Conservation (phyloP, 2,888 invertebrate genomes). For the Pocota personata region DNA sequence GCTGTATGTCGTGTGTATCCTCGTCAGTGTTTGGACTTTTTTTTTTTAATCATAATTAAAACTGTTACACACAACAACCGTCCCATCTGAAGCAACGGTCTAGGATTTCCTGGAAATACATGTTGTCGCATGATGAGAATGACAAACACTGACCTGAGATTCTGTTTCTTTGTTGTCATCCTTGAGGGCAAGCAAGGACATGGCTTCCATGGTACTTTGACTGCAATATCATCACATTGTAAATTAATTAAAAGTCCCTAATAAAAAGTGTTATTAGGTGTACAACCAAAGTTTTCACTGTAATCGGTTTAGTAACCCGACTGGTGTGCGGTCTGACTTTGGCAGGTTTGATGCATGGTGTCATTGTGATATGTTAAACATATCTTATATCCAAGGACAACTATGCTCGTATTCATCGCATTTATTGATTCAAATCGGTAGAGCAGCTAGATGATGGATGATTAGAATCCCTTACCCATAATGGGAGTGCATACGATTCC, state of each 20-base stretch:
- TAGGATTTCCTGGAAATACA: background rate
- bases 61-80: background rate
- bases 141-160: background rate
- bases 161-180: background rate
- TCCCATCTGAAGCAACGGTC: background rate
- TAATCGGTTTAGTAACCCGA: background rate
- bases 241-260: background rate
- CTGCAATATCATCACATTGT: background rate
- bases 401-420: too few species aligned
- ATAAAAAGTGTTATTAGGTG: background rate
- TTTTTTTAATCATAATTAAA: conserved; percentile 40
- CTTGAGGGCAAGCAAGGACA: background rate
- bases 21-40: background rate
- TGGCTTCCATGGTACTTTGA: background rate
- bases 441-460: conserved; percentile 5
- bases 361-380: conserved; percentile 1
- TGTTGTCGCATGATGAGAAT: background rate
- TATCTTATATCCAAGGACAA: background rate
- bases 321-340: background rate
- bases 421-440: conserved; percentile 14
- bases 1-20: background rate
- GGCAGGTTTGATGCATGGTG: background rate
- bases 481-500: background rate
- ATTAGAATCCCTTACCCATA: background rate
- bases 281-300: background rate